phyloP scores from a whole-genome alignment of 2,888 invertebrate species.

The Leptopilina myrica region DNA sequence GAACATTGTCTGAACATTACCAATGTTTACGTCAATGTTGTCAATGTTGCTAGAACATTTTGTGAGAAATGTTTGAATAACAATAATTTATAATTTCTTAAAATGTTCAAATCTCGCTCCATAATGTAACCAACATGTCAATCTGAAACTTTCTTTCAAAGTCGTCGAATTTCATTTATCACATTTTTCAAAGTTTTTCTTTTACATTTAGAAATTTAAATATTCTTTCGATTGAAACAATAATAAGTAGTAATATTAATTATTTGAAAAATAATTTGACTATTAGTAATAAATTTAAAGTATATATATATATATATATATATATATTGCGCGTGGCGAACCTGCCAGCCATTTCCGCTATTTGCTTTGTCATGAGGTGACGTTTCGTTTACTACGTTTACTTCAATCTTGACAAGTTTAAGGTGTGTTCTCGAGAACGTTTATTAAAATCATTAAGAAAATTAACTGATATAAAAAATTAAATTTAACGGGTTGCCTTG shows the following conservation, averaged over 20 bases:
- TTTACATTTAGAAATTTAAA: neutral
- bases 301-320: too few relatives aligned
- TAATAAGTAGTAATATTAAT: neutral
- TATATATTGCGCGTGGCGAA: constrained; percentile 28
- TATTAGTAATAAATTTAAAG: neutral
- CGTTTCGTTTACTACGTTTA: constrained; percentile 17
- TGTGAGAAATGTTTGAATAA: too few relatives aligned
- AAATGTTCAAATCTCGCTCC: constrained; percentile 13
- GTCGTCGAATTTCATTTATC: neutral
- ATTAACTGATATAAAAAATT: neutral
- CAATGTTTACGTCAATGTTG: too few relatives aligned
- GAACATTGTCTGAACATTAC: too few relatives aligned
- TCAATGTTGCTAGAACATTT: too few relatives aligned
- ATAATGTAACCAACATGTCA: constrained; percentile 15
- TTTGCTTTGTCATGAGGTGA: constrained; percentile 35
- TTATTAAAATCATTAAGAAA: neutral
- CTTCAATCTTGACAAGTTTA: constrained; percentile 20
- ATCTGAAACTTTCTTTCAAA: neutral
- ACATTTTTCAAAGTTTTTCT: neutral
- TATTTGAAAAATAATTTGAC: neutral
- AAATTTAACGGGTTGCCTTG: neutral
- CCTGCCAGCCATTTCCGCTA: constrained; percentile 33
- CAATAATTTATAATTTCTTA: too few relatives aligned
- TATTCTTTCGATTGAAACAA: neutral
- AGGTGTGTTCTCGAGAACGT: constrained; percentile 16